Percentiles rank a stretch among this genome's conserved stretches.
phyloP scores from a whole-genome alignment of 2,888 invertebrate species.

The Cheilosia pagana region DNA sequence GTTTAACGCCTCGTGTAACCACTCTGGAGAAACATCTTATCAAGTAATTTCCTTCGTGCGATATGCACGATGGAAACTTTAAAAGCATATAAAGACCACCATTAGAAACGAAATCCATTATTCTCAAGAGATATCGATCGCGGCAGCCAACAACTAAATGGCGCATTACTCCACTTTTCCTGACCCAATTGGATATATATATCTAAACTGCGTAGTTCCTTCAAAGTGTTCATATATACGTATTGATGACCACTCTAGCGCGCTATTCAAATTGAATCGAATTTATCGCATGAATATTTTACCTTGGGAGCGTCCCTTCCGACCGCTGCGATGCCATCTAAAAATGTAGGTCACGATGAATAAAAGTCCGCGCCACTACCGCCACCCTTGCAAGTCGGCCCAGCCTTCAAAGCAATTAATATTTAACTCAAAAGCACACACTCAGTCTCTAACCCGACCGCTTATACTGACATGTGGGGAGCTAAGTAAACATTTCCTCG shows the following conservation, averaged over 20 bases:
- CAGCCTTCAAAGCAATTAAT: slow-evolving; percentile 47
- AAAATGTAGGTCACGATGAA: slow-evolving; percentile 38
- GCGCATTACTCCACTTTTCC: slow-evolving; percentile 23
- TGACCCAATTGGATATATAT: slow-evolving; percentile 39
- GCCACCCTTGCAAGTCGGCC: slow-evolving; percentile 1
- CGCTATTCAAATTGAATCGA: slow-evolving; percentile 37
- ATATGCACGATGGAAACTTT: neutral
- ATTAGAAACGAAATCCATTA: slow-evolving; percentile 37
- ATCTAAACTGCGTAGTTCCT: slow-evolving; percentile 55
- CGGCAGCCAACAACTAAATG: slow-evolving; percentile 29
- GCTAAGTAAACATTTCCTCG: slow-evolving; percentile 28
- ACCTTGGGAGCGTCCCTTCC: slow-evolving; percentile 27
- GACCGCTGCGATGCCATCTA: neutral
- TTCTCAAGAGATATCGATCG: slow-evolving; percentile 51
- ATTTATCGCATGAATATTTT: slow-evolving; percentile 56
- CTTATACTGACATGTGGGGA: neutral
- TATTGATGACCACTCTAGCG: slow-evolving; percentile 41
- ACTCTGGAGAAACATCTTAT: too few species aligned
- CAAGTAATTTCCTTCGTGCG: too few species aligned
- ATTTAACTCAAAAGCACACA: slow-evolving; percentile 24
- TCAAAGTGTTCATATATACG: neutral
- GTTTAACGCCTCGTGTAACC: too few species aligned
- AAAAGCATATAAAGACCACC: slow-evolving; percentile 4
- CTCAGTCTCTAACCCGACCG: neutral
- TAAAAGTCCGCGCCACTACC: neutral